Conservation (phyloP, 2,888 invertebrate species). For the Magallana nippona region DNA sequence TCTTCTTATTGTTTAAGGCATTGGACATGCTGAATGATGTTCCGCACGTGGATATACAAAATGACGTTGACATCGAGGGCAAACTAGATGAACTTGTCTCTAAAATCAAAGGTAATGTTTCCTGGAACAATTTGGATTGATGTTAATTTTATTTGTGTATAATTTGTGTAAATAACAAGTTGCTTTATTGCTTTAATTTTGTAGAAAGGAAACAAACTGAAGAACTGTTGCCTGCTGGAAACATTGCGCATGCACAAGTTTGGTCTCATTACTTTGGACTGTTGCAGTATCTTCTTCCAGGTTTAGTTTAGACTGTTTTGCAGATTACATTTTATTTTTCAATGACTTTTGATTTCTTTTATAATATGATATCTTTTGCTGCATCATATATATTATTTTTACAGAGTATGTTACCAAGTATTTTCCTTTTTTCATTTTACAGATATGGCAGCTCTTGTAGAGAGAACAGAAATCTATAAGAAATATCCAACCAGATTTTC, state of each 20-base stretch:
- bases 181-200: conserved; percentile 41
- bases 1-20: not conserved
- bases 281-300: conserved; percentile 51
- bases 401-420: too few species aligned
- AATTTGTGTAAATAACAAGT: too few species aligned
- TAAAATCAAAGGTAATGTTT: not conserved
- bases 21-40: not conserved
- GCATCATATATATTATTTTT: too few species aligned
- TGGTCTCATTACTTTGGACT: conserved; percentile 56
- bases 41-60: not conserved
- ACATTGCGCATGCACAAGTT: conserved; percentile 58
- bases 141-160: too few species aligned
- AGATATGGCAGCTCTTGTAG: conserved; percentile 42
- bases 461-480: conserved; percentile 33
- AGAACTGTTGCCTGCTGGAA: conserved; percentile 54
- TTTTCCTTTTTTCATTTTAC: not conserved
- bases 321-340: too few species aligned
- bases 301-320: conserved; percentile 33
- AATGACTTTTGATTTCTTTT: too few species aligned
- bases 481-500: conserved; percentile 32
- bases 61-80: not conserved
- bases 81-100: not conserved
- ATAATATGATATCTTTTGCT: too few species aligned
- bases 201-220: conserved; percentile 42
- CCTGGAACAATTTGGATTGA: too few species aligned